phyloP scores from a whole-genome alignment of 2,113 vertebrate genomes.

The Thamnophis sirtalis region DNA sequence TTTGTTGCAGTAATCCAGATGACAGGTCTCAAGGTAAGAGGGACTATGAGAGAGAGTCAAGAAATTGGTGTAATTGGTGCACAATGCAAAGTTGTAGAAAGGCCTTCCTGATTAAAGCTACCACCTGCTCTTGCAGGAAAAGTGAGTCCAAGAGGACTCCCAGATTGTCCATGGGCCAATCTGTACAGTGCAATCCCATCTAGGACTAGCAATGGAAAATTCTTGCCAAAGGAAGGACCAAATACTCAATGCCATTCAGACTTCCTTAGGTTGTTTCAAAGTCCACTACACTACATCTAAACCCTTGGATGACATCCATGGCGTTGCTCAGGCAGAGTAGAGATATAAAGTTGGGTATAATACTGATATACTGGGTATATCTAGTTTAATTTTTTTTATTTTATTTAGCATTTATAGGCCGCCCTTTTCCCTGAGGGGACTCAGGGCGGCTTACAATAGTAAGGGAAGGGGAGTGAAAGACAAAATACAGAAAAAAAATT shows the following conservation, averaged over 20 bases:
- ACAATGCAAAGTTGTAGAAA: background rate
- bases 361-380: too few relatives aligned
- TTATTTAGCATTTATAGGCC: too few relatives aligned
- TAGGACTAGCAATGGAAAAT: too few relatives aligned
- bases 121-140: background rate
- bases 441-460: too few relatives aligned
- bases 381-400: too few relatives aligned
- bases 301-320: background rate
- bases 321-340: background rate
- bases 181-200: background rate
- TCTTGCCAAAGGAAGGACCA: too few relatives aligned
- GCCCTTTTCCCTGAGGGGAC: too few relatives aligned
- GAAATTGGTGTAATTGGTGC: background rate
- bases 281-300: background rate
- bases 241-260: background rate
- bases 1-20: background rate
- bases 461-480: too few relatives aligned
- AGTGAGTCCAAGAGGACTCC: background rate
- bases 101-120: background rate
- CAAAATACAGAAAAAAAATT: too few relatives aligned
- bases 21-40: background rate
- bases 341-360: too few relatives aligned
- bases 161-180: background rate
- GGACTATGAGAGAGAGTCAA: background rate
- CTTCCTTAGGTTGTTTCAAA: background rate